Conservation (phyloP, 2,888 invertebrate genomes). For the Megaustenia siamemsis region DNA sequence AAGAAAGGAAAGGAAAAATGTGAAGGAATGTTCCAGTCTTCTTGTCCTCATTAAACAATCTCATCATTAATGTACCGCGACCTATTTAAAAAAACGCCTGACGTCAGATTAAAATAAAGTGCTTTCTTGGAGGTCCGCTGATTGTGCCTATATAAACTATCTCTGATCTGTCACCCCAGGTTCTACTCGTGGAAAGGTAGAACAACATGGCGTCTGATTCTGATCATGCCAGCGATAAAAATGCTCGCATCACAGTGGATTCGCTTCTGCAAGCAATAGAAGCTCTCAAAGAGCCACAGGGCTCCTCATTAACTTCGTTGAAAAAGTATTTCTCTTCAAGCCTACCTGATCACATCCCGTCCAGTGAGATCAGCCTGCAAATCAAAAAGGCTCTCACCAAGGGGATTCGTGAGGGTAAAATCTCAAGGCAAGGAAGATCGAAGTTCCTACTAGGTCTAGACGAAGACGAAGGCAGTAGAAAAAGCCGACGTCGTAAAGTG, state of each 20-base stretch:
- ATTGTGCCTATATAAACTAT: too few species aligned
- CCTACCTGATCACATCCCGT: background rate
- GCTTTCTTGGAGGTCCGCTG: too few species aligned
- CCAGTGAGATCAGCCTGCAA: conserved; percentile 17
- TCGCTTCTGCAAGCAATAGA: conserved; percentile 9
- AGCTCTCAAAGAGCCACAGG: conserved; percentile 25
- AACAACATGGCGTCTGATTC: conserved; percentile 47
- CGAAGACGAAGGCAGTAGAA: conserved; percentile 22
- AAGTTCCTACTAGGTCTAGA: conserved; percentile 8
- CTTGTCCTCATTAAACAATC: too few species aligned
- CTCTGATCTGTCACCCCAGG: too few species aligned
- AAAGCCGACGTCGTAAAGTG: background rate
- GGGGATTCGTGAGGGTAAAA: conserved; percentile 25
- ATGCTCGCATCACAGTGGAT: conserved; percentile 27
- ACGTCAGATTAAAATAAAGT: too few species aligned
- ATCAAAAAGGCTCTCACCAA: conserved; percentile 25
- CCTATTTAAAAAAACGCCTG: too few species aligned
- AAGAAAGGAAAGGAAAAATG: too few species aligned
- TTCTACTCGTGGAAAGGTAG: background rate
- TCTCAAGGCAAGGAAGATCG: conserved; percentile 11
- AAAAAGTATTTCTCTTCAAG: conserved; percentile 42
- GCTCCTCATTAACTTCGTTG: conserved; percentile 21
- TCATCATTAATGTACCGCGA: too few species aligned
- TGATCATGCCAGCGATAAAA: background rate
- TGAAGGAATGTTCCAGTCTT: too few species aligned